phyloP scores from a whole-genome alignment of 2,113 vertebrate genomes.

The Hippocampus abdominalis region DNA sequence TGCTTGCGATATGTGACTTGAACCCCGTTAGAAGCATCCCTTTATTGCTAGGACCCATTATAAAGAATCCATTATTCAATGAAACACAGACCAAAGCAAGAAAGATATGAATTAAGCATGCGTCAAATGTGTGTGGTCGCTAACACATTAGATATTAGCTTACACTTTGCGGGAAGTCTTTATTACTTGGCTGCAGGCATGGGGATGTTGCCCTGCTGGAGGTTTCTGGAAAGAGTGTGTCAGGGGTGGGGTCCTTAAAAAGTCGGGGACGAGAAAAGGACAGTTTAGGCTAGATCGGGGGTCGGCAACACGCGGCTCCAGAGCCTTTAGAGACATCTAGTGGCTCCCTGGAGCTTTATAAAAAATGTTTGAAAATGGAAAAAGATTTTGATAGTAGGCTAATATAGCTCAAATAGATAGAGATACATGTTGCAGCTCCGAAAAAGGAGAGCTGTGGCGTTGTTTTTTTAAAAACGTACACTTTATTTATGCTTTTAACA shows the following conservation, averaged over 20 bases:
- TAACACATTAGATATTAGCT: background rate
- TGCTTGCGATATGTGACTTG: constrained; percentile 15
- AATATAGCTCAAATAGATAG: no score
- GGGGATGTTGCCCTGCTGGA: background rate
- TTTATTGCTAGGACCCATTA: background rate
- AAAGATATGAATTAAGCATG: background rate
- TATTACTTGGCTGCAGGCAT: no score
- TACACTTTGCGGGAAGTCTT: constrained; percentile 3
- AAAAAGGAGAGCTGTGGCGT: no score
- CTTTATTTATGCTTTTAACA: no score
- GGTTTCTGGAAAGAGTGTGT: background rate
- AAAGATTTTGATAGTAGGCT: no score
- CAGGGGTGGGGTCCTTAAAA: background rate
- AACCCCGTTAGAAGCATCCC: constrained; percentile 6
- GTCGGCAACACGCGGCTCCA: no score
- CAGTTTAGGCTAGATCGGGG: background rate
- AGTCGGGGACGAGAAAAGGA: background rate
- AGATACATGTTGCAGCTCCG: no score
- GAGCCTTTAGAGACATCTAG: no score
- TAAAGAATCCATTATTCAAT: background rate
- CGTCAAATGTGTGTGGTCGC: background rate
- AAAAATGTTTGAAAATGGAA: no score
- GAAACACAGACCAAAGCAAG: background rate
- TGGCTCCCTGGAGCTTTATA: no score
- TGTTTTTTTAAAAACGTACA: no score